Percentiles rank a stretch among this genome's conserved stretches.
Conservation (phyloP, 2,797 vertebrate genomes). For the Danio albolineatus region DNA sequence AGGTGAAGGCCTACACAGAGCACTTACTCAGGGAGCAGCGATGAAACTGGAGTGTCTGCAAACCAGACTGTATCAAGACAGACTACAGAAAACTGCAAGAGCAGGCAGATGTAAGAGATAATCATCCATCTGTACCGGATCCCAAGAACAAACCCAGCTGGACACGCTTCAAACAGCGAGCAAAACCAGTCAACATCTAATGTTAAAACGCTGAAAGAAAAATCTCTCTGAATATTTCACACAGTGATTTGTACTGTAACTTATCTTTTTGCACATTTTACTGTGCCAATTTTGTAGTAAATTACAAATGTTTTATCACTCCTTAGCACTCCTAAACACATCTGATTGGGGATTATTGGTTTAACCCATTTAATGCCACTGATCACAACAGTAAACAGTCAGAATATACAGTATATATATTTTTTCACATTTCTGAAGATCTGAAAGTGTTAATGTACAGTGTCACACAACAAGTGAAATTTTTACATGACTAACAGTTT, state of each 20-base stretch:
- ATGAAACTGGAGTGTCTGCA: constrained; percentile 22
- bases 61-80: constrained; percentile 10
- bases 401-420: no score
- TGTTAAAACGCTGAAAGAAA: constrained; percentile 18
- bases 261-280: no score
- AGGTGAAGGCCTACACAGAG: constrained; percentile 22
- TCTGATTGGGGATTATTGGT: no score
- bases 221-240: background rate
- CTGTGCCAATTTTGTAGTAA: no score
- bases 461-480: no score
- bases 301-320: background rate
- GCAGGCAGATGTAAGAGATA: constrained; percentile 11
- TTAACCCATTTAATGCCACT: no score
- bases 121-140: constrained; percentile 14
- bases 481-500: no score
- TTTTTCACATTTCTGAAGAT: no score
- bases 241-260: background rate
- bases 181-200: background rate
- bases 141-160: background rate
- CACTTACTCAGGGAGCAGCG: constrained; percentile 7
- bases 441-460: no score
- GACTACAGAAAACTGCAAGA: background rate
- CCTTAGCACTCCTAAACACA: no score
- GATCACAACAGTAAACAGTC: no score
- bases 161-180: background rate